Conservation (phyloP, 1,140 invertebrate species). For the Apis mellifera region DNA sequence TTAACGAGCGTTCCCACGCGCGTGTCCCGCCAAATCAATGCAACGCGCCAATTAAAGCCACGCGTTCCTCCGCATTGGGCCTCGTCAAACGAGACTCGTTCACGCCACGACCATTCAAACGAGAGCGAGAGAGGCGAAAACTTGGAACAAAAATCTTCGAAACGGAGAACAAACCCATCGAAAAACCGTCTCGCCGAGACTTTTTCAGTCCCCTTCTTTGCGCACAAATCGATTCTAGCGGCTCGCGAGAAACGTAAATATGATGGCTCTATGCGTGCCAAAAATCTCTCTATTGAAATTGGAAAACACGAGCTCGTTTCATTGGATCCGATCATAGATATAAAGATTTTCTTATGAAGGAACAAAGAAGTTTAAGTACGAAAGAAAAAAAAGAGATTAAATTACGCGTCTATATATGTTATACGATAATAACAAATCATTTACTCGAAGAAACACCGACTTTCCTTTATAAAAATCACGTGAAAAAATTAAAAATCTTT, state of each 20-base stretch:
- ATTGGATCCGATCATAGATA: not conserved
- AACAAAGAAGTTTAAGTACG: too few relatives aligned
- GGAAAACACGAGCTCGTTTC: not conserved
- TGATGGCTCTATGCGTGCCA: too few relatives aligned
- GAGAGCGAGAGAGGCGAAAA: not conserved
- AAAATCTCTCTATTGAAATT: not conserved
- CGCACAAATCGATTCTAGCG: not conserved
- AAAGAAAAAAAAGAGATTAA: too few relatives aligned
- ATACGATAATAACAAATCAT: too few relatives aligned
- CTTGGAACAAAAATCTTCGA: not conserved
- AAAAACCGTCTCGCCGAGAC: conserved; percentile 12
- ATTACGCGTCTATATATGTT: too few relatives aligned
- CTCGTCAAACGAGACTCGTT: not conserved
- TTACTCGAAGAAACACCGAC: too few relatives aligned
- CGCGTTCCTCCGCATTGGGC: not conserved
- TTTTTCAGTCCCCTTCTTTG: not conserved
- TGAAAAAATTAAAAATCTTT: too few relatives aligned
- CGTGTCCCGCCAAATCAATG: not conserved
- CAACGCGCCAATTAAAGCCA: not conserved
- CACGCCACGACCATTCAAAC: not conserved
- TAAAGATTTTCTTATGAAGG: too few relatives aligned
- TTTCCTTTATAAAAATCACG: too few relatives aligned
- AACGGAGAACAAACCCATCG: not conserved
- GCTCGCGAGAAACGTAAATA: not conserved
- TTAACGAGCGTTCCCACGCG: not conserved